phyloP scores from a whole-genome alignment of 2,797 vertebrate genomes.

The Cossypha polioptera region DNA sequence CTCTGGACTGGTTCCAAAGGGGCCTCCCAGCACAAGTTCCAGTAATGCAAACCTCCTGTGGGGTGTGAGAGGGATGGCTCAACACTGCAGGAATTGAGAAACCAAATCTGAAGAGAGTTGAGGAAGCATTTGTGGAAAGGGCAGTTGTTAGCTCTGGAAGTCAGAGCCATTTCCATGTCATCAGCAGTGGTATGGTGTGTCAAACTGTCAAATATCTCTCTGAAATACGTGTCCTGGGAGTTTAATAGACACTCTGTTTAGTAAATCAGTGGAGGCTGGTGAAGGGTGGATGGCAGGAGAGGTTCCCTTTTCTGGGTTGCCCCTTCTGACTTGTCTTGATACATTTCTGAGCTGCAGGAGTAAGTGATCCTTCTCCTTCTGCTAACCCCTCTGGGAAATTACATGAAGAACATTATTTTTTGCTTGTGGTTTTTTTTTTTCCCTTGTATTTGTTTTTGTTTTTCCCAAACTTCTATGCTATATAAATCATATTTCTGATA shows the following conservation, averaged over 20 bases:
- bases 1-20: not conserved
- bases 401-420: not conserved
- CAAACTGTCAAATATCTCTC: not conserved
- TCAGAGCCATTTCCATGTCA: not conserved
- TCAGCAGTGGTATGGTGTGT: not conserved
- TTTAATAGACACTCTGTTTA: not conserved
- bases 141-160: not conserved
- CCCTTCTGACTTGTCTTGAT: not conserved
- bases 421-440: not conserved
- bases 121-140: not conserved
- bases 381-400: not conserved
- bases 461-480: not conserved
- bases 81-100: not conserved
- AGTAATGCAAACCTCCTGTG: fast-evolving
- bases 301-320: not conserved
- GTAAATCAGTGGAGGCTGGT: not conserved
- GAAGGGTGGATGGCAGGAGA: not conserved
- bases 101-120: not conserved
- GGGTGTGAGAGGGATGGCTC: not conserved
- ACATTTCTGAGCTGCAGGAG: not conserved
- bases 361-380: not conserved
- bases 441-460: not conserved
- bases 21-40: not conserved
- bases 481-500: not conserved
- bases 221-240: not conserved